phyloP scores from a whole-genome alignment of 2,113 vertebrate species.

The Chloropsis cyanopogon region DNA sequence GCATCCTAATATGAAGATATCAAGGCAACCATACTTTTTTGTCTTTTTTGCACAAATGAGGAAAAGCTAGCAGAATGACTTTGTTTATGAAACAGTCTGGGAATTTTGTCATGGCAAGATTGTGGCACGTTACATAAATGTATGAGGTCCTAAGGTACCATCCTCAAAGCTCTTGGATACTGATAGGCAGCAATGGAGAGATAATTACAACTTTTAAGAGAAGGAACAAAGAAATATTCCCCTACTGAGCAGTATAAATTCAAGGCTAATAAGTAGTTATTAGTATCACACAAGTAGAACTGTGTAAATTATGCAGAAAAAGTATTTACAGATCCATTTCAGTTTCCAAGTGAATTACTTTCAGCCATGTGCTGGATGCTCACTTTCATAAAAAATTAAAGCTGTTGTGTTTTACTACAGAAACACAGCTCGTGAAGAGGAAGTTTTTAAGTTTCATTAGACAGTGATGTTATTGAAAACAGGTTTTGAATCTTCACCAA shows the following conservation, averaged over 20 bases:
- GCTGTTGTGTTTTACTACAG: not conserved
- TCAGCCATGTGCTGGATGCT: not conserved
- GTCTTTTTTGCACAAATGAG: not conserved
- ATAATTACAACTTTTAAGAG: not conserved
- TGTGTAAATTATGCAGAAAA: slow-evolving; percentile 26
- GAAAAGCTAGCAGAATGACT: not conserved
- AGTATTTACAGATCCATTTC: slow-evolving; percentile 24
- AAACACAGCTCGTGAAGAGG: not conserved
- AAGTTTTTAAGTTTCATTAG: slow-evolving; percentile 17
- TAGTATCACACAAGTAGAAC: not conserved
- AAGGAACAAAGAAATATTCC: not conserved
- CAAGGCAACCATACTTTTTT: not conserved
- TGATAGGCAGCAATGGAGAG: not conserved
- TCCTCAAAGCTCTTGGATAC: not conserved
- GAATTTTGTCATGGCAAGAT: not conserved
- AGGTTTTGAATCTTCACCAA: not conserved
- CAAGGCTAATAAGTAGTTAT: not conserved
- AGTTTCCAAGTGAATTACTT: slow-evolving; percentile 17
- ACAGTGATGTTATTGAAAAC: not conserved
- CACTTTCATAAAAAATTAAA: slow-evolving; percentile 39
- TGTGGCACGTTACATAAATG: not conserved
- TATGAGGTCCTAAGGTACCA: not conserved
- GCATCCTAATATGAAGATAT: not conserved
- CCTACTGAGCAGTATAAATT: not conserved
- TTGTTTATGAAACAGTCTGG: not conserved